Evolutionary conservation across 35 echinoderm and acorn worm genomes (phyloP).

Genomic region (Acanthaster planci): DNA sequence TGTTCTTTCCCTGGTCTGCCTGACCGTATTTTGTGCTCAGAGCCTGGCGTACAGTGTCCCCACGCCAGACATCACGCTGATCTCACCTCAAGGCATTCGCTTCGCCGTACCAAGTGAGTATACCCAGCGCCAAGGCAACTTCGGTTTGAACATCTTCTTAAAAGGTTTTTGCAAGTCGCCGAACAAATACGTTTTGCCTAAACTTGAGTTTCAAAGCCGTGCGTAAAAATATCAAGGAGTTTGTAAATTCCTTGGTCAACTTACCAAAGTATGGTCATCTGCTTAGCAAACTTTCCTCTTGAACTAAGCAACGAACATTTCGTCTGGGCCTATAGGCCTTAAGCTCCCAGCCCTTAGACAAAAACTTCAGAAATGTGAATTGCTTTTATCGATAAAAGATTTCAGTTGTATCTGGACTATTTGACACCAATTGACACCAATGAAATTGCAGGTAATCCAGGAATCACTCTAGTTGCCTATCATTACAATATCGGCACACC

Average conservation of each 20-base stretch:
- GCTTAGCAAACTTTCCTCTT: no score
- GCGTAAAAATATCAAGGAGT: no score
- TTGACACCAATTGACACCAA: background rate
- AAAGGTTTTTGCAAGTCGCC: no score
- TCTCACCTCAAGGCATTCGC: conserved; percentile 37
- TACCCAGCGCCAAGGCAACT: no score
- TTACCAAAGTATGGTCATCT: no score
- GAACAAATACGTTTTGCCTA: no score
- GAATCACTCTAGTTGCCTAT: conserved; percentile 50
- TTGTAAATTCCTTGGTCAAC: no score
- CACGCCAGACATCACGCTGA: conserved; percentile 3
- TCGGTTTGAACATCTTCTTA: no score
- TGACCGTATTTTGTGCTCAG: background rate
- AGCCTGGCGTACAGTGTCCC: conserved; percentile 2
- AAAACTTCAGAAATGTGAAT: background rate
- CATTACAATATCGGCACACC: conserved; percentile 58
- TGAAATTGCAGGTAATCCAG: conserved; percentile 35
- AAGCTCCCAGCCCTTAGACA: background rate
- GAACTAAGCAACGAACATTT: background rate
- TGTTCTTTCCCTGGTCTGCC: background rate
- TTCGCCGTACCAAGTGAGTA: conserved; percentile 43
- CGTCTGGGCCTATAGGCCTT: background rate
- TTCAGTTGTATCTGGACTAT: background rate
- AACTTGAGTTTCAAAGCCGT: no score
- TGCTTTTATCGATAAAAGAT: background rate